Evolutionary conservation across 2,888 invertebrate species (phyloP), one percentile per base, ranked within the genome.

Genomic region (Notodonta ziczac): DNA sequence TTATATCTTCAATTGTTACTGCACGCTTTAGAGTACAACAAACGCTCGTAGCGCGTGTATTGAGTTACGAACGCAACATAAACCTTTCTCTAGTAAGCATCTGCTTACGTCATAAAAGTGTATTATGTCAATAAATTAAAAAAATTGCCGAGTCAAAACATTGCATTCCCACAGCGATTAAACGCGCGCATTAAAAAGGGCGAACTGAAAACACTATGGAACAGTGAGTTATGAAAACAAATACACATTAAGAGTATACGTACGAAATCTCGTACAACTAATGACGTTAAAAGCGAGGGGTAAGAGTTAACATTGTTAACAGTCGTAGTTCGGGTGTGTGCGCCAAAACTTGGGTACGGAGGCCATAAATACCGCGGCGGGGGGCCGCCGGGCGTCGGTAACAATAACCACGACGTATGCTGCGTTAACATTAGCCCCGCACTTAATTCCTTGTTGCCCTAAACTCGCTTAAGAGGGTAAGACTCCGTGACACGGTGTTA

Each of bases 381-480:
- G 92, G 91, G 85, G 88, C 67, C 81, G 72, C 72, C 74, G 74
- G 78, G 78, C 78, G 76, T 75, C 76, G 62, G 72, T 78, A 81
- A 89, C 91, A 90, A 91, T 90, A 89, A 87, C 89, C 87, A 77
- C 82, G 85, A 83, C 90, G 89, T 91, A 90, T 89, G 89, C 87
- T 88, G 84, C 92, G 93, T 93, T 88, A 90, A 91, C 91, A 92
- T 91, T 91, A 91, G 90, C 86, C 83, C 82, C 83, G 84, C 87
- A 88, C 90, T 91, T 92, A 93, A 91, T 92, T 87, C 93, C 90
- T 89, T 90, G 91, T 91, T 87, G 89, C 87, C 89, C 88, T 87
- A 85, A 89, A 91, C 91, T 90, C 87, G 83, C 89, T 92, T 90
- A 89, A 89, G 91, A 90, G 91, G 91, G 91, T 89, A 88, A 88